Percentiles rank a stretch among this genome's conserved stretches.
Conservation (phyloP, 2,113 vertebrate species). For the Limanda limanda region DNA sequence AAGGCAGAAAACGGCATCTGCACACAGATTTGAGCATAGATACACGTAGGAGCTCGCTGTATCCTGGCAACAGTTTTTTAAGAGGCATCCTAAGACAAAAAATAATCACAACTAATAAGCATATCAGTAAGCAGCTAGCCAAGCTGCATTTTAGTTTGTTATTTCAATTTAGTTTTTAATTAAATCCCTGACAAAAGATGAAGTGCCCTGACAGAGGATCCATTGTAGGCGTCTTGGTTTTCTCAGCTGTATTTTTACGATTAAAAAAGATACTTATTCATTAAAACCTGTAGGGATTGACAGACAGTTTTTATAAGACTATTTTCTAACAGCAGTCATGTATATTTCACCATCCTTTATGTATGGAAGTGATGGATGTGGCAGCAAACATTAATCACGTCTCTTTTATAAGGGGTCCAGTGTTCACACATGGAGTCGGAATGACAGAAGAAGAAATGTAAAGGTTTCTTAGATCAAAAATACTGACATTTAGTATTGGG, state of each 20-base stretch:
- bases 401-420: too few species aligned
- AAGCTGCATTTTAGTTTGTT: background rate
- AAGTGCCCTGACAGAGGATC: background rate
- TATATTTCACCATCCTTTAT: background rate
- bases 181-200: background rate
- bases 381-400: too few species aligned
- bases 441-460: background rate
- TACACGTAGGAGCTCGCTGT: background rate
- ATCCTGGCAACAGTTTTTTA: background rate
- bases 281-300: background rate
- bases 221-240: background rate
- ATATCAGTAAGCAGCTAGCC: background rate
- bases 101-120: background rate
- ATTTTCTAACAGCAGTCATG: background rate
- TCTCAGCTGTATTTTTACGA: background rate
- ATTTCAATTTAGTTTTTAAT: background rate
- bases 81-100: background rate
- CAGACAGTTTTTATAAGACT: background rate
- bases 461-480: background rate
- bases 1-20: constrained; percentile 36
- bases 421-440: too few species aligned
- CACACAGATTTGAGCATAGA: background rate
- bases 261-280: background rate
- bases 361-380: too few species aligned
- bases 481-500: too few species aligned